These are phyloP conservation scores for Zoanthus sansibaricus DNA, from an alignment of 92 coral and sea anemone genomes.

Conservation along the genomic window DNA sequence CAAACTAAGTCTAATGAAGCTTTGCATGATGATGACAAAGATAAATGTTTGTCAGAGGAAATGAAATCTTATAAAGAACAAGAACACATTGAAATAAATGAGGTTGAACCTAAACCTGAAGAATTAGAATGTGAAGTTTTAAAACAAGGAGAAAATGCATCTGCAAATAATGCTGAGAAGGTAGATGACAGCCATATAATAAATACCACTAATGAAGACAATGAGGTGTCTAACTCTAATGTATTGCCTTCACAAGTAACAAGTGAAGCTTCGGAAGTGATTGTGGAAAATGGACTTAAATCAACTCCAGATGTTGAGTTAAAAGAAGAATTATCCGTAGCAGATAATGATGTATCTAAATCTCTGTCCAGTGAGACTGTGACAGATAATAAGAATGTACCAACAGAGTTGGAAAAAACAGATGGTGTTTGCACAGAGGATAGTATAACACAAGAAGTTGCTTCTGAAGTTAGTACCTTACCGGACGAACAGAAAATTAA, in stretches of 20 bases:
- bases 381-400: background rate
- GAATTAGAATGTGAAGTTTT: background rate
- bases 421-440: background rate
- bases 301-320: background rate
- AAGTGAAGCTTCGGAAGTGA: background rate
- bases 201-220: background rate
- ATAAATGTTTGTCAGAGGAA: background rate
- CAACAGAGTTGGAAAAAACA: slow-evolving; percentile 2
- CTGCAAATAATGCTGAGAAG: background rate
- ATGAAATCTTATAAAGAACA: background rate
- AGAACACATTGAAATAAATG: background rate
- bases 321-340: background rate
- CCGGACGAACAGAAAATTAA: slow-evolving; percentile 35
- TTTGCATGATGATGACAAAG: background rate
- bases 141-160: background rate
- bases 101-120: background rate
- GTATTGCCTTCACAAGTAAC: background rate
- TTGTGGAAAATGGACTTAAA: slow-evolving; percentile 14
- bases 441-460: background rate
- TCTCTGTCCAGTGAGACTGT: slow-evolving; percentile 21
- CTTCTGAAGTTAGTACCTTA: slow-evolving; percentile 24
- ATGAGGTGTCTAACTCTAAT: background rate
- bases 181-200: background rate
- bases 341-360: background rate
- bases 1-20: background rate